Evolutionary conservation across 1,140 invertebrate species (phyloP), one percentile per base, ranked within the genome.

Genomic region (Berghia stephanieae): DNA sequence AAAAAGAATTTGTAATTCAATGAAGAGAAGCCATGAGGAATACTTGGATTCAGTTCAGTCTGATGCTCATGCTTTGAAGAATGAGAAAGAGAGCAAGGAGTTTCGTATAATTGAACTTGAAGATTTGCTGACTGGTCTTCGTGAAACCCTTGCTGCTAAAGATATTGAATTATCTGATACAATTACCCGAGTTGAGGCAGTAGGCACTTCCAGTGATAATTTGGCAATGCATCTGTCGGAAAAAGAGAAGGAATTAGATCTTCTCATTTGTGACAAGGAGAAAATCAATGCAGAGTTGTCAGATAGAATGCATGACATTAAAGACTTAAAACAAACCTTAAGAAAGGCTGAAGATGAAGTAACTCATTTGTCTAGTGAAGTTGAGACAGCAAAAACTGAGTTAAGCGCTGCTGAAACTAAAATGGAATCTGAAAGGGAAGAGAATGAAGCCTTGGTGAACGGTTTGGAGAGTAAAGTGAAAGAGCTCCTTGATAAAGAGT

Each of bases 71-170:
- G 34, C n/a, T 1, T 40, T 74, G 34, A 38, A 21, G 3, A 24
- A 43, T 27, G 72, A 74, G 38, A 74, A 74, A 27, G 55, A 74
- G 13, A n/a, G n/a, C n/a, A n/a, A n/a, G n/a, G n/a, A n/a, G n/a
- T n/a, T n/a, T n/a, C n/a, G n/a, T n/a, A n/a, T n/a, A 63, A 8
- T 57, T 74, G 16, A 13, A 27, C 18, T n/a, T 38, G n/a, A 57
- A 27, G 18, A 16, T 70, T 21, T 2, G 38, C 10, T 46, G 46
- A 34, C 38, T 44, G 5, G 60, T 24, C 3, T 21, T 16, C 44
- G 27, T 3, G 46, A 4, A 27, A 36, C 2, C 2, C 2, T 4
- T 31, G 70, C 4, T 27, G n/a, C 38, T 5, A 24, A 69, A 69
- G 24, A 21, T 13, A 4, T 10, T 44, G 4, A 4, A 27, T 69